Base-by-base conservation (phyloP, 2,113 vertebrate genomes). In the Boleophthalmus pectinirostris region DNA sequence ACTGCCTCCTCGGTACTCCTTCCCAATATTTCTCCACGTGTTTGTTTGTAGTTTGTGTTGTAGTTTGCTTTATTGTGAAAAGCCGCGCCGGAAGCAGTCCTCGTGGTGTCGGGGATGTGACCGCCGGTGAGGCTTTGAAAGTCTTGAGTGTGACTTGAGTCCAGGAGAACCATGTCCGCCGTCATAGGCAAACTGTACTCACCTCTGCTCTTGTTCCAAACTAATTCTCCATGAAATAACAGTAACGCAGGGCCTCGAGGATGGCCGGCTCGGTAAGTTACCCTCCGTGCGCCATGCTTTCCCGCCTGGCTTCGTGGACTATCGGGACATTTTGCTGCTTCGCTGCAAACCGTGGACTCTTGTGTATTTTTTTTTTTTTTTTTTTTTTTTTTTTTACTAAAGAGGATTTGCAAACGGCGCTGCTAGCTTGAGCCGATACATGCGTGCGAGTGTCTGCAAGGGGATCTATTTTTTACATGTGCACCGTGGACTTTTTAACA, bases 261-360 rank as follows among this genome's bases (percentile, higher is more conserved):
- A 98, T 98, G 97, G 95, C 95, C 94, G 92, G 88, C 92, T 95
- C 94, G 96, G 97, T 97, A 90, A 97, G 97, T 97, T 92, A 78
- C 61, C 72, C 5, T 46, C 35, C 21, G 64, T 16, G 14, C 64
- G 64, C 35, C 64, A 16, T 12, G 35, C 43, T n/a, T 45, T 25
- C 25, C 24, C 11, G 23, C 24, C 38, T 1, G 63, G 63, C 33
- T 10, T 14, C 5, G 53, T 3, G 13, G 57, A 45, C 24, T 70
- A 14, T 66, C 47, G 64, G 79, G 66, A 79, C 57, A 38, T 77
- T 46, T 43, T 33, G 60, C 69, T 7, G 63, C 66, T 58, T 49
- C 57, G 14, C 72, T 69, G 78, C 54, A 69, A 63, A 53, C 61
- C 73, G 69, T 70, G 85, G 74, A 81, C 70, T 72, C 74, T 68